phyloP scores from a whole-genome alignment of 2,888 invertebrate species.

The Notodonta dromedarius region DNA sequence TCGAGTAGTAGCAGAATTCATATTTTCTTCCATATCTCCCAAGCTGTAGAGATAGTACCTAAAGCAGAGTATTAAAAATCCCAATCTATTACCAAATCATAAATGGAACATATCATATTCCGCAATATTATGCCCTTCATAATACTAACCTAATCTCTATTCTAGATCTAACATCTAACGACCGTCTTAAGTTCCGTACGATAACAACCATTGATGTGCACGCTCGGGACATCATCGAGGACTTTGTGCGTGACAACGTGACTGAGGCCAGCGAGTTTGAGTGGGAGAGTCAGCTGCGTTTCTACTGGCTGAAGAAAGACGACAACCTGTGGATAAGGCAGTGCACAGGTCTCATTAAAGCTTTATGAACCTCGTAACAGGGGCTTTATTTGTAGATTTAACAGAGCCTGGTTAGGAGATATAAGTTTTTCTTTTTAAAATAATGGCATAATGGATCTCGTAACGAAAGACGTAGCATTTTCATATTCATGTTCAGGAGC shows the following conservation, averaged over 20 bases:
- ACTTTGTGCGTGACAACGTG: constrained; percentile 91
- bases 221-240: constrained; percentile 94
- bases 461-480: too few relatives aligned
- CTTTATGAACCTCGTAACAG: neutral
- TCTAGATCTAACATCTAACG: constrained; percentile 88
- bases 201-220: constrained; percentile 96
- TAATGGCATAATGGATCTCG: too few relatives aligned
- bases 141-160: neutral
- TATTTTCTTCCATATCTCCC: too few relatives aligned
- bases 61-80: too few relatives aligned
- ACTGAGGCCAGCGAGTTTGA: constrained; percentile 94
- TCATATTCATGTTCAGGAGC: too few relatives aligned
- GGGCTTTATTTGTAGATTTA: too few relatives aligned
- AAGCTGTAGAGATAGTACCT: too few relatives aligned
- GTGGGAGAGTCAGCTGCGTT: constrained; percentile 97
- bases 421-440: too few relatives aligned
- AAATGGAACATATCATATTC: neutral
- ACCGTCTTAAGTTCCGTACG: constrained; percentile 94
- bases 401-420: too few relatives aligned
- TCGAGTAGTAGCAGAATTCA: too few relatives aligned
- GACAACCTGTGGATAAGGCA: constrained; percentile 93
- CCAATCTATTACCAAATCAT: too few relatives aligned
- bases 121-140: too few relatives aligned
- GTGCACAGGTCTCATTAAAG: constrained; percentile 85
- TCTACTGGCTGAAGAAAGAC: constrained; percentile 93